Conservation (phyloP, 2,888 invertebrate genomes). For the Steinernema carpocapsae region DNA sequence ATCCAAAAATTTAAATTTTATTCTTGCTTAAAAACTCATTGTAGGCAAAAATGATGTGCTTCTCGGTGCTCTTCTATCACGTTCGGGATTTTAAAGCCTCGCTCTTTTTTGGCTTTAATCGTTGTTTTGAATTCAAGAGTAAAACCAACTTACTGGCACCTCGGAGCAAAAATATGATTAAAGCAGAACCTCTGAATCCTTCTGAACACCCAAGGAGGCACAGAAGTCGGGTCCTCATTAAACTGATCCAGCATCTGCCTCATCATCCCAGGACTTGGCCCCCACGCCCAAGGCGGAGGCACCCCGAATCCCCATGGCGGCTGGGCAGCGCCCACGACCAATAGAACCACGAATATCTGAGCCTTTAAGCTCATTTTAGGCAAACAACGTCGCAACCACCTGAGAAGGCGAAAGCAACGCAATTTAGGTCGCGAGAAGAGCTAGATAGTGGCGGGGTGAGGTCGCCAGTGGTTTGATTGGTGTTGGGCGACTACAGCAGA, state of each 20-base stretch:
- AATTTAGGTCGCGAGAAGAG: slow-evolving; percentile 18
- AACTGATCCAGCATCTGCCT: slow-evolving; percentile 16
- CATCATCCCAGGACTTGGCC: slow-evolving; percentile 15
- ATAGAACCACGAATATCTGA: not conserved
- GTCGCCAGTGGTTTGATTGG: slow-evolving; percentile 24
- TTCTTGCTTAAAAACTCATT: no score
- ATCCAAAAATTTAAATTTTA: no score
- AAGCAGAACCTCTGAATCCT: slow-evolving; percentile 28
- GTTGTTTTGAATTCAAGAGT: not conserved
- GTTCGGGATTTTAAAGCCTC: not conserved
- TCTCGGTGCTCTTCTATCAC: not conserved
- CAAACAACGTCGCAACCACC: no score
- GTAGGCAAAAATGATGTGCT: no score
- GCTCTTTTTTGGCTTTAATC: not conserved
- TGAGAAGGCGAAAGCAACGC: slow-evolving; percentile 1
- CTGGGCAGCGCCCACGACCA: not conserved
- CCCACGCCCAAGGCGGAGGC: slow-evolving; percentile 19
- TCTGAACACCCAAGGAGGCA: slow-evolving; percentile 16
- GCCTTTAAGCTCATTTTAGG: no score
- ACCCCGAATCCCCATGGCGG: slow-evolving; percentile 3
- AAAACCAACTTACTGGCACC: slow-evolving; percentile 13
- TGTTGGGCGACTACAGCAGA: slow-evolving; percentile 6
- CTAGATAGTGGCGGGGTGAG: not conserved
- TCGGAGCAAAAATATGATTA: slow-evolving; percentile 11
- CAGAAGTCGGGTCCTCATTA: slow-evolving; percentile 6